phyloP scores from a whole-genome alignment of 2,113 vertebrate species.

The Podiceps cristatus region DNA sequence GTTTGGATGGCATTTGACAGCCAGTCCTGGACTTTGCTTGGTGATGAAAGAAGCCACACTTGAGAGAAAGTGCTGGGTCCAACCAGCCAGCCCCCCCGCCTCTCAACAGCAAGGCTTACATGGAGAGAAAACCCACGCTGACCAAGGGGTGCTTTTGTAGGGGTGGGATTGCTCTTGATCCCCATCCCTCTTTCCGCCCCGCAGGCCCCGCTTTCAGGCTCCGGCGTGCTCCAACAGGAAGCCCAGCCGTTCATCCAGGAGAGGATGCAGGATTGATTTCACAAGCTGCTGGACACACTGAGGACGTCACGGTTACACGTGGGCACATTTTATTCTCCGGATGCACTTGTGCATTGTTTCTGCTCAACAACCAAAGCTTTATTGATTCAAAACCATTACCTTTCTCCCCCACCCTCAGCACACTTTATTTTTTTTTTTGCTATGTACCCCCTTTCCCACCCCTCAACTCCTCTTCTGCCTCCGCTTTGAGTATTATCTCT shows the following conservation, averaged over 20 bases:
- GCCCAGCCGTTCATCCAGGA: not conserved
- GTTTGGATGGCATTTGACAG: not conserved
- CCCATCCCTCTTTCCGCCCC: not conserved
- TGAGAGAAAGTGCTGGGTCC: not conserved
- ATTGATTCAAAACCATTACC: constrained; percentile 60
- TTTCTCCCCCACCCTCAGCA: not conserved
- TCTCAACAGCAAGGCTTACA: fast-evolving
- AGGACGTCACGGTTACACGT: constrained; percentile 38
- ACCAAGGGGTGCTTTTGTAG: not conserved
- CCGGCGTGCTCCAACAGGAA: fast-evolving
- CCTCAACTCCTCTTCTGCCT: not conserved
- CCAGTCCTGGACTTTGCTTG: not conserved
- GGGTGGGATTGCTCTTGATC: not conserved
- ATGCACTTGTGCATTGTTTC: constrained; percentile 65
- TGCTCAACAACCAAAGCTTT: constrained; percentile 78
- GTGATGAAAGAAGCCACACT: not conserved
- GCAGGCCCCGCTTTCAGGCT: fast-evolving
- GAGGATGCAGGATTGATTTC: not conserved
- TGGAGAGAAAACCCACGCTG: fast-evolving
- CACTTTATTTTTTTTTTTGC: not conserved
- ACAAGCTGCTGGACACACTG: not conserved
- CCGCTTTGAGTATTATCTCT: constrained; percentile 20
- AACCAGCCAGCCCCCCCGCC: not conserved
- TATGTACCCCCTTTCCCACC: not conserved
- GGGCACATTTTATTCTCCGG: constrained; percentile 78